Evolutionary conservation across 2,797 vertebrate species (phyloP), one percentile per base, ranked within the genome.

Genomic region (Pelochelys cantorii): DNA sequence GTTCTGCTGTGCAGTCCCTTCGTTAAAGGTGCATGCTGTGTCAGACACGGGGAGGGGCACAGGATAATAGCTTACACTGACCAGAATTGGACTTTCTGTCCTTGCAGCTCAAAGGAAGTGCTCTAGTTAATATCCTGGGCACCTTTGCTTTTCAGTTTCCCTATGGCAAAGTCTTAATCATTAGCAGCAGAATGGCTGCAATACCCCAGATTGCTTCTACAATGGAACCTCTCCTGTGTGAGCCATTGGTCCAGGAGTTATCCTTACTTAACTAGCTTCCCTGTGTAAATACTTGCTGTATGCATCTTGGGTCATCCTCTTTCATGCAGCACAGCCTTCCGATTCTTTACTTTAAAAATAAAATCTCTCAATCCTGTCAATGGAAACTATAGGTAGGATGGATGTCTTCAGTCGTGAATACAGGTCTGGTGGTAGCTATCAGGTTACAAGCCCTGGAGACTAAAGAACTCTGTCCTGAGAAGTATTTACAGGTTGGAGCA

Each of bases 81-180:
- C 62, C 48, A 68, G 83, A 86, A 83, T 9, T 87, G 79, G 56
- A 80, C 56, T 14, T 27, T 56, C 68, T 53, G 0, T 74, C 92
- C 92, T 84, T 60, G 83, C 68, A 82, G 89, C 31, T 56, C 23
- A 84, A 90, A 90, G 86, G 75, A 74, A 79, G 91, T 5, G 18
- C 90, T 81, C n/a, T 74, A 31, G 15, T 9, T 71, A 71, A 34
- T 37, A 37, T 71, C n/a, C 17, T 20, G 15, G 17, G 17, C 31
- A 31, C 29, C 60, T 34, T 68, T n/a, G 42, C 62, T 18, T 68
- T 71, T 37, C 5, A 2, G 65, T 37, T 37, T 10, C 65, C n/a
- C 17, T 34, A 20, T 17, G 18, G 31, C 7, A 18, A 7, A 18
- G 17, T 34, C 31, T 34, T 34, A 34, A 9, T 37, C n/a, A 22